Base-by-base conservation (phyloP, 1,140 invertebrate genomes). In the Bombus sibiricus region DNA sequence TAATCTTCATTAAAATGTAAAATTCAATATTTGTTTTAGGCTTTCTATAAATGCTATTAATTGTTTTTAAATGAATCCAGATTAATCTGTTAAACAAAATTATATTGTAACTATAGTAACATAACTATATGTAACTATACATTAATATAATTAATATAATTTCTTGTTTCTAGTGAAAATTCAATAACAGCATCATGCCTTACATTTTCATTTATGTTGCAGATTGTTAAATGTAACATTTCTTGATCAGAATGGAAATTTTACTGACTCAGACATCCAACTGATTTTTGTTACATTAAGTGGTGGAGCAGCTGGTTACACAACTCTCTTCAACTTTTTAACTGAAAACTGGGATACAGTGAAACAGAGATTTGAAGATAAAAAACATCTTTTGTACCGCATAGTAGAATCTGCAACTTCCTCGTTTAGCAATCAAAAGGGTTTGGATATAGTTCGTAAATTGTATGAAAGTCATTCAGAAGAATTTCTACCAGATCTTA, bases 201-300 rank as follows among this genome's bases (percentile, higher is more conserved):
- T 72, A 9, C n/a, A 72, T 72, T 41, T 39, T 41, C 15, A 13
- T 39, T 41, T 72, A 53, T 64, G 57, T 22, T 64, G 2, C 86
- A 96, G 96, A 85, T 91, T 98, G 1, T 92, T 98, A 34, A 96
- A 97, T 83, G 94, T 97, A 13, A 96, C 97, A 0, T 95, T 98
- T 39, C 85, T 97, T 69, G 95, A 97, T 86, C 95, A 96, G 71
- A 96, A 97, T 87, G 95, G 95, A 1, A 97, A 97, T 87, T 97
- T 98, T 87, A 97, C 96, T 0, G 97, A 97, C 87, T 97, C 96
- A 13, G 97, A 98, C 85, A 94, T 97, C 68, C 96, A 97, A 88
- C 91, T 97, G 15, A 97, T 97, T 81, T 97, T 97, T 80, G 97
- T 96, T 75, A 97, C 97, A 95, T 90, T 98, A 57, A 96, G 96